A percentile compares a stretch with the other conserved stretches of the same genome.
phyloP scores from a whole-genome alignment of 1,140 invertebrate species.

The Argopecten irradians region DNA sequence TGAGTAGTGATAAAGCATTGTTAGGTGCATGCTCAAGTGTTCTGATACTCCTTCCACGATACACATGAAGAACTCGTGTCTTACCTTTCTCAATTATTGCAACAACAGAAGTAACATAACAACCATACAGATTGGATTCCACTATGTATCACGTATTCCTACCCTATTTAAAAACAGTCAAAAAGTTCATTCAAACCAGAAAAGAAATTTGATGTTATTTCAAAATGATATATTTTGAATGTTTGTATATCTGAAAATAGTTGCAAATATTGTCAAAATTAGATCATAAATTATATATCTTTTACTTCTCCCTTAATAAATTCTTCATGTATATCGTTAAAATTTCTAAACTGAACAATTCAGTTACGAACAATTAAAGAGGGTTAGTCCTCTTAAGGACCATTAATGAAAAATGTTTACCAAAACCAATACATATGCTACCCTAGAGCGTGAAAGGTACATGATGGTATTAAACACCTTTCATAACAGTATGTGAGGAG shows the following conservation, averaged over 20 bases:
- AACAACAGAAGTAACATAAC: too few species aligned
- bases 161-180: neutral
- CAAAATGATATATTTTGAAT: too few species aligned
- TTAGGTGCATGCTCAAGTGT: neutral
- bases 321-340: neutral
- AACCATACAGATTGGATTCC: too few species aligned
- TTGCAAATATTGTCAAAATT: too few species aligned
- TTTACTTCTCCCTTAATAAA: too few species aligned
- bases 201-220: too few species aligned
- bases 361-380: too few species aligned
- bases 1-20: constrained; percentile 17
- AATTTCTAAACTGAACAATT: neutral
- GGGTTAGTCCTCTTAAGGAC: neutral
- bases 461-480: neutral
- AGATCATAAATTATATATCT: too few species aligned
- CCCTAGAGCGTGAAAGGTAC: neutral
- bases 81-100: too few species aligned
- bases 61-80: neutral
- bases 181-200: neutral
- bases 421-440: neutral
- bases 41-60: neutral
- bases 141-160: neutral
- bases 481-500: neutral
- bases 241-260: too few species aligned
- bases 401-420: neutral